Base-by-base conservation (phyloP, 2,797 vertebrate genomes). In the Eospalax fontanierii region DNA sequence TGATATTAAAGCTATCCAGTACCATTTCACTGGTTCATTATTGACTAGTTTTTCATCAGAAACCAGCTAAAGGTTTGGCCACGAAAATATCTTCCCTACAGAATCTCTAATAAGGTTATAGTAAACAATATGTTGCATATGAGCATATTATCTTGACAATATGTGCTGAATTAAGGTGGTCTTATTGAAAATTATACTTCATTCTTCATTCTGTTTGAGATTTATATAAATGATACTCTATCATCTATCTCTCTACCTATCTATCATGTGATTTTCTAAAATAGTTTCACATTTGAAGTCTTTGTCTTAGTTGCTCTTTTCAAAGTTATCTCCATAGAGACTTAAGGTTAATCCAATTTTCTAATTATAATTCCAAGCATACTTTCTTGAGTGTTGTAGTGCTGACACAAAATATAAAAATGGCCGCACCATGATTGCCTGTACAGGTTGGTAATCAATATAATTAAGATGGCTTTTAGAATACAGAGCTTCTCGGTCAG, bases 21-120 rank as follows among this genome's bases (percentile, higher is more conserved):
- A n/a, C n/a, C n/a, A n/a, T n/a, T n/a, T n/a, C n/a, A n/a, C n/a
- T n/a, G n/a, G n/a, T n/a, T n/a, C 11, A 89, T 94, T 97, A 94
- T 94, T 21, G 30, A 90, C 40, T 92, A 88, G 2, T 19, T 85
- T 97, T 95, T 91, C 38, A 91, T 92, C 76, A 89, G 71, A 90
- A 96, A 85, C 35, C 4, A 95, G 57, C 80, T 76, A 89, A 43
- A 94, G 82, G 91, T 95, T 95, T 70, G 83, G 85, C 66, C 30
- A 87, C 22, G 11, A 40, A 97, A 93, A 95, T 24, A 46, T 97
- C 92, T 91, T 65, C 94, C 94, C 59, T 10, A 10, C 68, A 68
- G 90, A 97, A 50, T 28, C 95, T 97, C 89, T 98, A 97, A 95
- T 97, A 97, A 97, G 84, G 91, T 43, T 33, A 81, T 97, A 89